Evolutionary conservation across 2,113 vertebrate genomes (phyloP).

Genomic region (Reinhardtius hippoglossoides): DNA sequence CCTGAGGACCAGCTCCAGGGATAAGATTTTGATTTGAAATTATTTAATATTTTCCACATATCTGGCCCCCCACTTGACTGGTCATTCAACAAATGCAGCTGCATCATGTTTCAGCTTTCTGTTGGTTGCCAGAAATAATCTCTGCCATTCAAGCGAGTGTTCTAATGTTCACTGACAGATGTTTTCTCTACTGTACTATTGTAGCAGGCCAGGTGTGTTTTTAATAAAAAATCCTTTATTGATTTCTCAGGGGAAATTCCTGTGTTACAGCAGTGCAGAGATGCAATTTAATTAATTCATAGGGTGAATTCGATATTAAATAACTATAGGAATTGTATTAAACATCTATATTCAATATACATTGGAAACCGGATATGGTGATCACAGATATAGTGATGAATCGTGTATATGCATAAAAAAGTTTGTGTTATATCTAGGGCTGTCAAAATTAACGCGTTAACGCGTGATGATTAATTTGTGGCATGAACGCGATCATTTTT

Average conservation of each 20-base stretch:
- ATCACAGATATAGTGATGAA: no score
- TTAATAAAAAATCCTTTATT: neutral
- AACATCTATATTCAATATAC: no score
- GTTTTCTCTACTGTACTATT: neutral
- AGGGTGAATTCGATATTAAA: neutral
- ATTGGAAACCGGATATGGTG: no score
- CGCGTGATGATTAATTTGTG: no score
- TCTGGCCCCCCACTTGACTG: neutral
- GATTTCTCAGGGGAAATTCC: neutral
- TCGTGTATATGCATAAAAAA: no score
- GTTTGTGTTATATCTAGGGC: no score
- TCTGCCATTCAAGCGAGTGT: neutral
- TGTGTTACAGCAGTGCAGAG: neutral
- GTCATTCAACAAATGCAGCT: slow-evolving; percentile 1
- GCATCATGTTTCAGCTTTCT: neutral
- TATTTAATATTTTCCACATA: neutral
- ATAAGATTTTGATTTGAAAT: neutral
- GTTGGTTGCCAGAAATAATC: neutral
- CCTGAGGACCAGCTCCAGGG: neutral
- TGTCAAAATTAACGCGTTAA: no score
- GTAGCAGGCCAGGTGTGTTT: neutral
- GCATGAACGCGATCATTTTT: no score
- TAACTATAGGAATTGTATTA: no score
- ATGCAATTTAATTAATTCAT: neutral
- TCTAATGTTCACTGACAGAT: neutral